Evolutionary conservation across 2,888 invertebrate genomes (phyloP).

Genomic region (Lysandra bellargus): DNA sequence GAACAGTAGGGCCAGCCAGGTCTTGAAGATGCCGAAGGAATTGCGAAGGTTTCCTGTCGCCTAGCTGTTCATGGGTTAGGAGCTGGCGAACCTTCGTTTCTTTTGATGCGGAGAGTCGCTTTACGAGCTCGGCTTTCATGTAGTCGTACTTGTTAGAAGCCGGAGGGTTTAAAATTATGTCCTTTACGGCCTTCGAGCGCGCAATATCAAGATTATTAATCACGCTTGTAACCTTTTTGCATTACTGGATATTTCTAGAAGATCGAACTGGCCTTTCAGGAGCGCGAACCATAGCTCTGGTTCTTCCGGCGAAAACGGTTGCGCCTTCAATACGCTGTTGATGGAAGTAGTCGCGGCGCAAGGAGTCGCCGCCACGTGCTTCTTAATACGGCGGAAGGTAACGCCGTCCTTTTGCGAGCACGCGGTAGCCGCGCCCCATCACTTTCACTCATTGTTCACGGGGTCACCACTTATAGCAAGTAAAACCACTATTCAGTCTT

Average conservation of each 20-base stretch:
- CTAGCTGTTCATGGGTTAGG: slow-evolving; percentile 38
- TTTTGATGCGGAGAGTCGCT: not conserved
- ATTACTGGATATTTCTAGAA: not conserved
- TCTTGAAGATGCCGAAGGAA: slow-evolving; percentile 36
- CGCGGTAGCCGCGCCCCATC: no score
- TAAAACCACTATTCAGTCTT: no score
- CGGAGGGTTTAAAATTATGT: no score
- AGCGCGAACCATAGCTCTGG: not conserved
- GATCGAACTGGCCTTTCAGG: not conserved
- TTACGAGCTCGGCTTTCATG: no score
- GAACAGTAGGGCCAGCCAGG: slow-evolving; percentile 36
- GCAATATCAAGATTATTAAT: not conserved
- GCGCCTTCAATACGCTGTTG: not conserved
- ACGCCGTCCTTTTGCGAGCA: no score
- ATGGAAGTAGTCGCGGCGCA: not conserved
- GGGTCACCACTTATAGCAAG: no score
- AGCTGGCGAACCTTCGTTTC: no score
- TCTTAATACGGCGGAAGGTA: not conserved
- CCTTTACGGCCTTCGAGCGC: not conserved
- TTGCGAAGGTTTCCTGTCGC: slow-evolving; percentile 41
- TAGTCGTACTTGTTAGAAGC: no score
- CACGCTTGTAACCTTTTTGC: not conserved
- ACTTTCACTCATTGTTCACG: no score
- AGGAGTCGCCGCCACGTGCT: not conserved
- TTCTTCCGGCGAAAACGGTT: not conserved